A percentile compares a stretch with the other conserved stretches of the same genome.
These are phyloP conservation scores for Holothuria scabra DNA, from an alignment of 53 echinoderm and acorn worm genomes.

Conservation along the genomic window DNA sequence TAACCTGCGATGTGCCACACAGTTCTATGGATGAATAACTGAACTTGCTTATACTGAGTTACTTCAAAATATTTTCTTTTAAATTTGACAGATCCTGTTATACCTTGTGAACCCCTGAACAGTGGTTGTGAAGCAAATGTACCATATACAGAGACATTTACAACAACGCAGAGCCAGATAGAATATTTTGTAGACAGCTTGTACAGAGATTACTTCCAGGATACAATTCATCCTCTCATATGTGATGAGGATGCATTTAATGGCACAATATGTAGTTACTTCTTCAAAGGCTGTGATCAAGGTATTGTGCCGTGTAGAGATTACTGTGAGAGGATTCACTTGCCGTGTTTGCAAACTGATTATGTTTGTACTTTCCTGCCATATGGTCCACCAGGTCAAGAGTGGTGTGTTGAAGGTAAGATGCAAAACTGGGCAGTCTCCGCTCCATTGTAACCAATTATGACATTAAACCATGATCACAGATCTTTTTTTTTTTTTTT, in stretches of 20 bases:
- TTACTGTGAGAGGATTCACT: slow-evolving; percentile 10
- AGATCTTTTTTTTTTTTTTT: too few relatives aligned
- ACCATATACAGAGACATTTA: slow-evolving; percentile 35
- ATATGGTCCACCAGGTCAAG: not conserved
- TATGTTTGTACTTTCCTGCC: not conserved
- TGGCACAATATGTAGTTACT: slow-evolving; percentile 21
- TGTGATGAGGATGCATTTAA: slow-evolving; percentile 21
- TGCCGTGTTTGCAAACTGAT: not conserved
- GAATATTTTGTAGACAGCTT: not conserved
- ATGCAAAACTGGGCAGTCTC: not conserved
- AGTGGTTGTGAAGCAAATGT: not conserved
- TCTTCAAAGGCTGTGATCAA: slow-evolving; percentile 41
- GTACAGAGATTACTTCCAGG: not conserved
- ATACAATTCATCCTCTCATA: not conserved
- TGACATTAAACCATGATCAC: too few relatives aligned
- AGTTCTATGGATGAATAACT: too few relatives aligned
- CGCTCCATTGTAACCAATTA: too few relatives aligned
- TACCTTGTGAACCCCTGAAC: slow-evolving; percentile 18
- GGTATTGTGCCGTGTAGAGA: slow-evolving; percentile 52
- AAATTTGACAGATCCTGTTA: not conserved
- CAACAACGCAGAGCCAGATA: slow-evolving; percentile 16
- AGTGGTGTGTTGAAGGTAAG: slow-evolving; percentile 26
- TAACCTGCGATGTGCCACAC: too few relatives aligned
- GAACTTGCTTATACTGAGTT: too few relatives aligned
- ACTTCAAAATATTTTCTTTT: too few relatives aligned